Conservation (phyloP, 2,888 invertebrate species). For the Brachypterus glaber region DNA sequence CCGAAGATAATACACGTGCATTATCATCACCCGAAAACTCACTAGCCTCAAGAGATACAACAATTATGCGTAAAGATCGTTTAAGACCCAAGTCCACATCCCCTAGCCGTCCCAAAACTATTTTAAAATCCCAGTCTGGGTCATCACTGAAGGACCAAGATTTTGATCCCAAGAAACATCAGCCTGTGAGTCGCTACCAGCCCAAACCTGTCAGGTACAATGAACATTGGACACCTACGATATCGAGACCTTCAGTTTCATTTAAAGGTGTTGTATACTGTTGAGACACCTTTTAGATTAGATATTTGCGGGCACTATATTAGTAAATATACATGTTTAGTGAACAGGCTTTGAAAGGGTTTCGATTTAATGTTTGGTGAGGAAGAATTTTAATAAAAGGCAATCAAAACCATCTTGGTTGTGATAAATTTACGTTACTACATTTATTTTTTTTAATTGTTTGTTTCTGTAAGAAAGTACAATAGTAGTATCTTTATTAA, state of each 20-base stretch:
- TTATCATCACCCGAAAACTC: conserved; percentile 45
- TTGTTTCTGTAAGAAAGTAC: too few relatives aligned
- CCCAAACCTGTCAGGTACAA: conserved; percentile 43
- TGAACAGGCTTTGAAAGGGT: too few relatives aligned
- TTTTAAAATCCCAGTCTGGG: conserved; percentile 34
- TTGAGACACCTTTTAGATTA: conserved; percentile 9
- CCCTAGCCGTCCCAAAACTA: conserved; percentile 44
- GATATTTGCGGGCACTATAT: too few relatives aligned
- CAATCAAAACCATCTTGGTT: too few relatives aligned
- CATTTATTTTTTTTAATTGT: too few relatives aligned
- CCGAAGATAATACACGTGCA: conserved; percentile 57
- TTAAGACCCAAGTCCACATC: conserved; percentile 41
- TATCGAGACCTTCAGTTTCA: conserved; percentile 58
- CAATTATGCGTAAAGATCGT: conserved; percentile 40
- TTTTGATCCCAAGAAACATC: conserved; percentile 66
- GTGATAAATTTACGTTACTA: too few relatives aligned
- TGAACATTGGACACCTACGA: conserved; percentile 46
- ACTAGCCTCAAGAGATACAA: conserved; percentile 26
- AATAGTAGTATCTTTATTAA: too few relatives aligned
- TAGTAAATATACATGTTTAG: too few relatives aligned
- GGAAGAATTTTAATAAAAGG: too few relatives aligned
- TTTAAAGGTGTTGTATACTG: conserved; percentile 56
- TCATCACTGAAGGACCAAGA: conserved; percentile 53
- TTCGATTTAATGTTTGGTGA: too few relatives aligned
- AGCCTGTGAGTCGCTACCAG: conserved; percentile 67